These are phyloP conservation scores for Thripadectes ignobilis DNA, from an alignment of 2,797 vertebrate genomes.

Conservation along the genomic window DNA sequence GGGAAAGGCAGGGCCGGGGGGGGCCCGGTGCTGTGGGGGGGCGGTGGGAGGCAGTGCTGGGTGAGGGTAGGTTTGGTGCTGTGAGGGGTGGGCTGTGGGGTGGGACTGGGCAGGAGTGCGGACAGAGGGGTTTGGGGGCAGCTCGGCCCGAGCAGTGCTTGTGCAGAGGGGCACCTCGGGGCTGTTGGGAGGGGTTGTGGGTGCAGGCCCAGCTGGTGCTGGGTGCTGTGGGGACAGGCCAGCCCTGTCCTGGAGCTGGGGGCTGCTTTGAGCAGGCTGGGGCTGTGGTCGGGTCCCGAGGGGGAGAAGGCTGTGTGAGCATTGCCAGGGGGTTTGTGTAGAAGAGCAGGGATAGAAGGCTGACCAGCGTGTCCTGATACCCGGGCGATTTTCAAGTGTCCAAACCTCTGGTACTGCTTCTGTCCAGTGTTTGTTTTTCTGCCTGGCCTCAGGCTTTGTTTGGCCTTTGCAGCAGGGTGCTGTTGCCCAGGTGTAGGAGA, in stretches of 20 bases:
- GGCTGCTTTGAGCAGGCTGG: background rate
- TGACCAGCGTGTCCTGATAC: background rate
- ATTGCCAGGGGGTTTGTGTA: background rate
- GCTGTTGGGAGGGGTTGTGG: background rate
- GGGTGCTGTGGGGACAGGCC: background rate
- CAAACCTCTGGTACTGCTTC: background rate
- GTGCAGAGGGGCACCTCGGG: rapidly evolving
- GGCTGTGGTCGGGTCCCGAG: rapidly evolving
- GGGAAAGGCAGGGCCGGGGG: background rate
- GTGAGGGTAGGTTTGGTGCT: background rate
- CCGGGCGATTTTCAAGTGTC: background rate
- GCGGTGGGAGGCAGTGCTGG: background rate
- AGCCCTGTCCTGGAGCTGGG: background rate
- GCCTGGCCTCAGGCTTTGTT: background rate
- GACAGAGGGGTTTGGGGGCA: too few relatives aligned
- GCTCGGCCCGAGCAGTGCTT: background rate
- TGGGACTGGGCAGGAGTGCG: too few relatives aligned
- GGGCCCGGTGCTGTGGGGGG: background rate
- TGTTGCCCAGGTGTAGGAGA: background rate
- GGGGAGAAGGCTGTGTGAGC: background rate
- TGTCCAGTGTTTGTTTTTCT: background rate
- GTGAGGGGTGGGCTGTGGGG: too few relatives aligned
- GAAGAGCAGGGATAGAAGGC: background rate
- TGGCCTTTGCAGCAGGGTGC: background rate
- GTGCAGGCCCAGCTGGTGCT: background rate